Base-by-base conservation (phyloP, 2,113 vertebrate species). In the Pygoscelis antarcticus region DNA sequence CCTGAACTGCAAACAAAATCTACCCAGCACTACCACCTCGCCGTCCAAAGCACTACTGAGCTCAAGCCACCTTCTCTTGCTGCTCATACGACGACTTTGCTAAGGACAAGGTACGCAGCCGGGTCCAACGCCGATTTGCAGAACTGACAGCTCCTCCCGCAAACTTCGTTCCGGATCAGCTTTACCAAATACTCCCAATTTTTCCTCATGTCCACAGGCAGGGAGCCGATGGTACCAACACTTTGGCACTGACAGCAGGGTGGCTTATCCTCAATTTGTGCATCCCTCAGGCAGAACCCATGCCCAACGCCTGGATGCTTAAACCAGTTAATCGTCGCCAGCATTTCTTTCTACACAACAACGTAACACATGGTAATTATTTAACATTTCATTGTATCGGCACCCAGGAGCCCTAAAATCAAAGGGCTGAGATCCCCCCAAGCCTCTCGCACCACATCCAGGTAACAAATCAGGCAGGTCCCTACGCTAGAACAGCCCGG, bases 1-100 rank as follows among this genome's bases (percentile, higher is more conserved):
- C 94, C 79, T 60, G 84, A 95, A 95, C 93, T 2, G 75, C 95
- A 94, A 94, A 90, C 89, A 93, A 90, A 96, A 96, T 57, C 88
- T 36, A 94, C 57, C 83, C 90, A 52, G 87, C 58, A 16, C 86
- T 18, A 70, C 44, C 70, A 40, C 54, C 77, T 54, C 75, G 3
- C 72, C 2, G 6, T 34, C 93, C 93, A 85, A 34, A 78, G 79
- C 82, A 5, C 64, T 40, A 6, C 47, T 34, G 58, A 87, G 83
- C 81, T 49, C 80, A 66, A 77, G 80, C 80, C 84, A 68, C 81
- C 75, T 66, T 13, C 86, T 74, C 66, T 38, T 9, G 38, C 69
- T 61, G 30, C 1, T 93, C 47, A 0, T 5, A 3, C 8, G 65
- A 20, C 0, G 62, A 44, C 58, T 80, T 66, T 60, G 75, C 44